Percentiles rank a stretch among this genome's conserved stretches.
These are phyloP conservation scores for Manacus vitellinus DNA, from an alignment of 2,113 vertebrate genomes.

Conservation along the genomic window DNA sequence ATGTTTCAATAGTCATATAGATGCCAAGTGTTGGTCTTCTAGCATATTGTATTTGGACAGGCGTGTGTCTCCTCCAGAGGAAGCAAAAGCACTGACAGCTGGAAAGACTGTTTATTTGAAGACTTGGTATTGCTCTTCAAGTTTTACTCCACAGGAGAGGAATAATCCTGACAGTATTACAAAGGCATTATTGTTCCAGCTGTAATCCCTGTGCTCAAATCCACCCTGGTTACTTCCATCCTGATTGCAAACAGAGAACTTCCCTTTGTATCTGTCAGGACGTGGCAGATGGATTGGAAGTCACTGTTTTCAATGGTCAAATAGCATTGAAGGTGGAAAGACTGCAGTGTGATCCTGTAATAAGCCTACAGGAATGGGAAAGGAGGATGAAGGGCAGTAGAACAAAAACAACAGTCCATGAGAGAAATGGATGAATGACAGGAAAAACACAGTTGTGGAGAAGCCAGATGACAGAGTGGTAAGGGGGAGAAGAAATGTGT, in stretches of 20 bases:
- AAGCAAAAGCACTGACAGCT: slow-evolving; percentile 35
- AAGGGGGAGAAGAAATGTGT: background rate
- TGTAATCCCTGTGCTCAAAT: slow-evolving; percentile 54
- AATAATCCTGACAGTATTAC: slow-evolving; percentile 60
- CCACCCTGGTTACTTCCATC: background rate
- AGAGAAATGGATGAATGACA: background rate
- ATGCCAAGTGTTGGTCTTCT: slow-evolving; percentile 9
- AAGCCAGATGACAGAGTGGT: background rate
- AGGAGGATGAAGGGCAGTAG: background rate
- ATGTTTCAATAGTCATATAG: background rate
- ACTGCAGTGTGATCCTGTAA: background rate
- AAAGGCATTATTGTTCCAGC: slow-evolving; percentile 52
- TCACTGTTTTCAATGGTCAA: background rate
- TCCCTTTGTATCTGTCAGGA: background rate
- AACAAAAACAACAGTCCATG: background rate
- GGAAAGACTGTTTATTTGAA: slow-evolving; percentile 49
- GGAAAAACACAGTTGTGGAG: background rate
- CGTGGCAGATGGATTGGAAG: background rate
- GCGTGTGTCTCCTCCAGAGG: slow-evolving; percentile 17
- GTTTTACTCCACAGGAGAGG: slow-evolving; percentile 37
- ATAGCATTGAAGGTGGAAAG: background rate
- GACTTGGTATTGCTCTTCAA: slow-evolving; percentile 29
- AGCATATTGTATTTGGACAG: slow-evolving; percentile 32
- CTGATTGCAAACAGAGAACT: background rate
- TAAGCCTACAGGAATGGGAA: background rate